Evolutionary conservation across 2,888 invertebrate species (phyloP).

Genomic region (Plebejus argus): DNA sequence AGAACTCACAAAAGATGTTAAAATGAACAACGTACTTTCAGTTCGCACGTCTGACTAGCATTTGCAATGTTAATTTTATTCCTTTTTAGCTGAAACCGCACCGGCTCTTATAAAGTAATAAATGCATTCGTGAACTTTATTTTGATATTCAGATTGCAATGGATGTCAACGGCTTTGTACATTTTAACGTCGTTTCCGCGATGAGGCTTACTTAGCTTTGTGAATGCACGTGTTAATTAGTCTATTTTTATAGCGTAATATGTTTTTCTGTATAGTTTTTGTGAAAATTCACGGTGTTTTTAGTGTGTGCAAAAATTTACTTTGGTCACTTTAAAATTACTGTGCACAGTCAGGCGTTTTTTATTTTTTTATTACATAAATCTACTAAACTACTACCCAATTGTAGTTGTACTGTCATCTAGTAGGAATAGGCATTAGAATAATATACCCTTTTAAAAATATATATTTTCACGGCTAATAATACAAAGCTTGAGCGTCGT

Average conservation of each 20-base stretch:
- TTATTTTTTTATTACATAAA: no score
- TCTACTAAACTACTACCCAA: no score
- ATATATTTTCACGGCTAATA: no score
- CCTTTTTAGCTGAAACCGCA: constrained; percentile 42
- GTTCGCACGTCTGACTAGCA: constrained; percentile 45
- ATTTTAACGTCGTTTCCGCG: constrained; percentile 25
- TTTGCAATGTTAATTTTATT: constrained; percentile 51
- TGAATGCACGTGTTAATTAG: constrained; percentile 23
- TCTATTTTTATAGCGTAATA: not conserved
- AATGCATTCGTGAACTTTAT: constrained; percentile 39
- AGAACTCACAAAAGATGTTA: constrained; percentile 44
- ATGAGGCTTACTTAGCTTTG: constrained; percentile 11
- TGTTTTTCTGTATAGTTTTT: constrained; percentile 52
- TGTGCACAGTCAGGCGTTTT: no score
- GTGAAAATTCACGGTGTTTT: not conserved
- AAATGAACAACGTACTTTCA: constrained; percentile 47
- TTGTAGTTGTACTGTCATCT: no score
- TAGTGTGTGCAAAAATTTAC: not conserved
- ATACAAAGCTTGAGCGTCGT: no score
- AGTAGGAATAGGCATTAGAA: no score
- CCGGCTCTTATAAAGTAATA: constrained; percentile 44
- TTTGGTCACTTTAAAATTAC: not conserved
- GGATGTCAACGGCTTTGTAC: constrained; percentile 33
- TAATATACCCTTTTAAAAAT: no score
- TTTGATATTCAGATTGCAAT: constrained; percentile 39